phyloP scores from a whole-genome alignment of 2,888 invertebrate genomes.

The Morpho deidamia region DNA sequence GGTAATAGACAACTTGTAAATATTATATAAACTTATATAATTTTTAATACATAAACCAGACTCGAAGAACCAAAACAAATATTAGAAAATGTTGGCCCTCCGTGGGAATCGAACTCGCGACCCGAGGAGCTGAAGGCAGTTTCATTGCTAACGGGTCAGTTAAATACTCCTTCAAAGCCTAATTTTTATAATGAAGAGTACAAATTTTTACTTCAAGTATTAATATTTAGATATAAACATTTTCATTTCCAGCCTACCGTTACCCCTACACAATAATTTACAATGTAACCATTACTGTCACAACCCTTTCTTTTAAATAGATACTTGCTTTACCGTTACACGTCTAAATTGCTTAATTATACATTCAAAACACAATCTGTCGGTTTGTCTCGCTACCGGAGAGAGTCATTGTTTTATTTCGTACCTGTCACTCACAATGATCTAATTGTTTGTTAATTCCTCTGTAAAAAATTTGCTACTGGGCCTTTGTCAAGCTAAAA shows the following conservation, averaged over 20 bases:
- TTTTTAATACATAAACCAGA: too few species aligned
- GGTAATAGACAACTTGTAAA: too few species aligned
- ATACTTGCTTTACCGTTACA: slow-evolving; percentile 22
- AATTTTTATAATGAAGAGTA: too few species aligned
- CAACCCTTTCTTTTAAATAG: slow-evolving; percentile 16
- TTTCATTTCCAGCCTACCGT: slow-evolving; percentile 38
- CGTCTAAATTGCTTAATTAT: slow-evolving; percentile 38
- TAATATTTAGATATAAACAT: too few species aligned
- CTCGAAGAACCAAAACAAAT: too few species aligned
- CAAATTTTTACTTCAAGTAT: too few species aligned
- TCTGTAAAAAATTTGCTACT: slow-evolving; percentile 21
- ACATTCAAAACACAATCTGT: slow-evolving; percentile 38
- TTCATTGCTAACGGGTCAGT: too few species aligned
- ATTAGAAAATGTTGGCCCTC: too few species aligned
- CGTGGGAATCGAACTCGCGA: too few species aligned
- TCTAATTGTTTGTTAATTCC: slow-evolving; percentile 19
- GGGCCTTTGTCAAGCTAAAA: slow-evolving; percentile 13
- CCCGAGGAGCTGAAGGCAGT: too few species aligned
- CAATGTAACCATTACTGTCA: slow-evolving; percentile 28
- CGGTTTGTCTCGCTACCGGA: slow-evolving; percentile 34
- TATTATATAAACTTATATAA: too few species aligned
- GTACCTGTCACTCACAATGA: slow-evolving; percentile 19
- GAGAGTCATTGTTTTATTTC: slow-evolving; percentile 21
- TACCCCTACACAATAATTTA: slow-evolving; percentile 37
- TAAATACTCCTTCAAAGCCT: too few species aligned